A percentile compares a stretch with the other conserved stretches of the same genome.
Conservation (phyloP, 1,140 invertebrate species). For the Scaptomyza montana region DNA sequence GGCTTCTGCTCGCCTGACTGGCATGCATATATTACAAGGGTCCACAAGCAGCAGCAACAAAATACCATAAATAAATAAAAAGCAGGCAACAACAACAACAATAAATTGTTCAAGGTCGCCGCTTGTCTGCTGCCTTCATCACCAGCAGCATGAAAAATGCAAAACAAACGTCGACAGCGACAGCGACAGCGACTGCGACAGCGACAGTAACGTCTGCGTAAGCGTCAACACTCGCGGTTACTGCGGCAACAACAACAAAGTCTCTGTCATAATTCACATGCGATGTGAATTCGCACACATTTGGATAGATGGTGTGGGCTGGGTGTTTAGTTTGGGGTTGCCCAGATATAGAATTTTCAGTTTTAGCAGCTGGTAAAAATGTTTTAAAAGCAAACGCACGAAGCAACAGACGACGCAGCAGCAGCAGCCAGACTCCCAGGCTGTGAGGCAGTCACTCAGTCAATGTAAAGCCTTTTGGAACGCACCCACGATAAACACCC, state of each 20-base stretch:
- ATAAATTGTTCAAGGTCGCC: slow-evolving; percentile 81
- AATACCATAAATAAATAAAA: slow-evolving; percentile 78
- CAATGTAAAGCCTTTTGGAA: slow-evolving; percentile 10
- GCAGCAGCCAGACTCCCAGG: slow-evolving; percentile 13
- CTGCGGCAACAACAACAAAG: slow-evolving; percentile 69
- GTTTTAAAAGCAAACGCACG: slow-evolving; percentile 78
- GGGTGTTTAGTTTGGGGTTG: slow-evolving; percentile 1
- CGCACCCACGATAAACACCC: slow-evolving; percentile 4
- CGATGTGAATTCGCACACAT: slow-evolving; percentile 36
- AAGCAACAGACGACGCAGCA: slow-evolving; percentile 43
- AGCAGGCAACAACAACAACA: slow-evolving; percentile 62
- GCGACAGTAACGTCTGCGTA: slow-evolving; percentile 15
- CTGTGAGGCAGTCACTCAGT: slow-evolving; percentile 10
- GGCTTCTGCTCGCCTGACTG: slow-evolving; percentile 17
- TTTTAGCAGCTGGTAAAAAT: slow-evolving; percentile 72
- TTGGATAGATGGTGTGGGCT: slow-evolving; percentile 1
- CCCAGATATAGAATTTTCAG: slow-evolving; percentile 68
- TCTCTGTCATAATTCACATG: slow-evolving; percentile 80
- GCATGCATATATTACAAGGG: slow-evolving; percentile 68
- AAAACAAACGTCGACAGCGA: slow-evolving; percentile 68
- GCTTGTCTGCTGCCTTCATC: slow-evolving; percentile 75
- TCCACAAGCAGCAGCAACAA: slow-evolving; percentile 34
- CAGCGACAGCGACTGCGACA: slow-evolving; percentile 29
- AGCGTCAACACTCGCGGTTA: slow-evolving; percentile 48
- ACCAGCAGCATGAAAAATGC: slow-evolving; percentile 74